Percentiles rank a stretch among this genome's conserved stretches.
Conservation (phyloP, 2,888 invertebrate species). For the Cremastobaeus sp. region DNA sequence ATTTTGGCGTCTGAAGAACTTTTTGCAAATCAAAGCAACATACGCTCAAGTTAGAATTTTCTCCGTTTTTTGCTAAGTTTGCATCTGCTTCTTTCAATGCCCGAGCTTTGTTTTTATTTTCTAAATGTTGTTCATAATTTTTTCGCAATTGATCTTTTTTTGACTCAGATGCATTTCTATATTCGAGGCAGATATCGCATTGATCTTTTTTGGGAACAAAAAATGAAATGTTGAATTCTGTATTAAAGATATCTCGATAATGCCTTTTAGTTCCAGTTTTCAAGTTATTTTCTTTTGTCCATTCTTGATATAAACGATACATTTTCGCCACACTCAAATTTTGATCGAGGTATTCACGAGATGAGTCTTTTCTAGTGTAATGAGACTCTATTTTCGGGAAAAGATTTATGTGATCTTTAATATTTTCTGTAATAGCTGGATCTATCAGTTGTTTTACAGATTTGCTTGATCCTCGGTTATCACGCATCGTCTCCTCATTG, state of each 20-base stretch:
- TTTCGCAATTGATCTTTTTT: slow-evolving; percentile 16
- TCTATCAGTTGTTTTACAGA: neutral
- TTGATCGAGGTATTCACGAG: slow-evolving; percentile 31
- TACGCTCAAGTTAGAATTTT: neutral
- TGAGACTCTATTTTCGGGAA: slow-evolving; percentile 36
- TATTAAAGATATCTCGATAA: slow-evolving; percentile 34
- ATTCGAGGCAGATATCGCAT: slow-evolving; percentile 37
- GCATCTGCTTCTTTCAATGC: slow-evolving; percentile 35
- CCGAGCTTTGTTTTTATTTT: slow-evolving; percentile 56
- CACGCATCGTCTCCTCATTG: neutral
- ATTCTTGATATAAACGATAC: slow-evolving; percentile 10
- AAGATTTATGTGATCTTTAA: slow-evolving; percentile 2
- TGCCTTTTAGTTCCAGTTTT: slow-evolving; percentile 6
- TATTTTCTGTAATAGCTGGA: neutral
- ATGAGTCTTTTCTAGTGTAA: slow-evolving; percentile 13
- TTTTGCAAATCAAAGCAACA: slow-evolving; percentile 33
- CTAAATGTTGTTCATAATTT: slow-evolving; percentile 53
- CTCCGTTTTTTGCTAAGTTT: slow-evolving; percentile 6
- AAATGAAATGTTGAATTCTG: slow-evolving; percentile 32
- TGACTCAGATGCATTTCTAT: slow-evolving; percentile 7
- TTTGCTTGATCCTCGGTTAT: slow-evolving; percentile 12
- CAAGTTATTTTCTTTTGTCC: neutral
- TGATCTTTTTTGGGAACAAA: slow-evolving; percentile 65
- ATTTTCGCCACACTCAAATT: slow-evolving; percentile 30
- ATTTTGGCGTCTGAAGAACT: slow-evolving; percentile 23